phyloP scores from a whole-genome alignment of 2,797 vertebrate genomes.

The Hypotaenidia okinawae region DNA sequence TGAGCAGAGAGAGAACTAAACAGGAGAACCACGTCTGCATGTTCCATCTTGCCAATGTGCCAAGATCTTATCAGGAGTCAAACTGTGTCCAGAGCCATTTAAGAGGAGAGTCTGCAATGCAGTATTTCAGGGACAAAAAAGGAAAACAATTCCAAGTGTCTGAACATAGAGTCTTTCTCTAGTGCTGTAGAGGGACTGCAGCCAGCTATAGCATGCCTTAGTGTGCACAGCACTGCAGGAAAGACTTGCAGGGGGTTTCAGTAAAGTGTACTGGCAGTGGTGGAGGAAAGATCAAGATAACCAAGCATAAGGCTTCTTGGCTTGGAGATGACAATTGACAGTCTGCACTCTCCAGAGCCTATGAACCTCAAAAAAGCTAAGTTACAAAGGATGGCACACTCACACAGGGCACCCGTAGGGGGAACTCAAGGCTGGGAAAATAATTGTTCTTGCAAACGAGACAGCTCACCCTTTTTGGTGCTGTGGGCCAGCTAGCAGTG shows the following conservation, averaged over 20 bases:
- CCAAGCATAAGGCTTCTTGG: background rate
- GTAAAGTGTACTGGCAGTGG: background rate
- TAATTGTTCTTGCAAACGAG: background rate
- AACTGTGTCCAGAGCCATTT: background rate
- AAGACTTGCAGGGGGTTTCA: background rate
- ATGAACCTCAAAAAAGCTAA: background rate
- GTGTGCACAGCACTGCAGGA: background rate
- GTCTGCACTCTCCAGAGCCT: background rate
- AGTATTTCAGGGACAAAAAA: slow-evolving; percentile 6
- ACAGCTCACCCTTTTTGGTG: background rate
- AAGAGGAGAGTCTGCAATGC: slow-evolving; percentile 9
- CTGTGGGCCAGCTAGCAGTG: background rate
- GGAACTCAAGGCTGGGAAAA: background rate
- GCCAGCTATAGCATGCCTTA: background rate
- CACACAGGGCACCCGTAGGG: background rate
- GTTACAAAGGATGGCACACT: background rate
- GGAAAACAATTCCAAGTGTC: background rate
- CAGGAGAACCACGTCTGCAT: background rate
- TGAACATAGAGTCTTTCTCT: background rate
- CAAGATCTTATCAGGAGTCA: background rate
- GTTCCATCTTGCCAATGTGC: background rate
- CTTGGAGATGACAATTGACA: background rate
- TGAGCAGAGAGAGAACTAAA: background rate
- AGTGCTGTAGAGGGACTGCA: background rate
- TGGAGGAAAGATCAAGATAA: background rate